Base-by-base conservation (phyloP, 1,140 invertebrate species). In the Solenopsis fugax region DNA sequence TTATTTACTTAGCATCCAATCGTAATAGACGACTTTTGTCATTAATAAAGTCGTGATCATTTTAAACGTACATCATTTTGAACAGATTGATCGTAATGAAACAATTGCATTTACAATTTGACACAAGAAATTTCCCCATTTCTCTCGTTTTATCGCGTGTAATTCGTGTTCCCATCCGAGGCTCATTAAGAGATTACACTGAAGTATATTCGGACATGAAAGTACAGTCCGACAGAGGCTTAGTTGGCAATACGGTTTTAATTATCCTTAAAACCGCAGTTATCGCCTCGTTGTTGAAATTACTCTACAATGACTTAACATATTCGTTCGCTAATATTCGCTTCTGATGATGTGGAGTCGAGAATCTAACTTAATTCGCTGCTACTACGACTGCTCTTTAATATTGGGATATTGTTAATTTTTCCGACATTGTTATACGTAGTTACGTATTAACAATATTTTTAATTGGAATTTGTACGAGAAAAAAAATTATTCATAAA, bases 221-320 rank as follows among this genome's bases (percentile, higher is more conserved):
- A 87, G 82, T 89, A 84, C 65, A 2, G 1, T 9, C 18, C 34
- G 78, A 69, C 75, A 88, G 50, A 7, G 41, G 71, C 56, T 82
- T 81, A 89, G 18, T 18, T 50, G 76, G 10, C 45, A 54, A 50
- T 77, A 41, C 45, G 75, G n/a, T 89, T 90, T 90, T 87, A 69
- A 89, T 77, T 89, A 72, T 64, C 37, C 45, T 29, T 34, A 87
- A 45, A 76, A 67, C 50, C 48, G 56, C 6, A 48, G 76, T 84
- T 87, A 87, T 84, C 60, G 41, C 24, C 12, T 45, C 24, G 4
- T 80, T 72, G 50, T 73, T 82, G 2, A 50, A 75, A 75, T 84
- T 58, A 82, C 12, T 50, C 56, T n/a, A 84, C 41, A 12, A 29
- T 75, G 54, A 84, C 54, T 84, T 84, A 50, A 84, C 54, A 24